Conservation (phyloP, 2,113 vertebrate genomes). For the Gila orcuttii region DNA sequence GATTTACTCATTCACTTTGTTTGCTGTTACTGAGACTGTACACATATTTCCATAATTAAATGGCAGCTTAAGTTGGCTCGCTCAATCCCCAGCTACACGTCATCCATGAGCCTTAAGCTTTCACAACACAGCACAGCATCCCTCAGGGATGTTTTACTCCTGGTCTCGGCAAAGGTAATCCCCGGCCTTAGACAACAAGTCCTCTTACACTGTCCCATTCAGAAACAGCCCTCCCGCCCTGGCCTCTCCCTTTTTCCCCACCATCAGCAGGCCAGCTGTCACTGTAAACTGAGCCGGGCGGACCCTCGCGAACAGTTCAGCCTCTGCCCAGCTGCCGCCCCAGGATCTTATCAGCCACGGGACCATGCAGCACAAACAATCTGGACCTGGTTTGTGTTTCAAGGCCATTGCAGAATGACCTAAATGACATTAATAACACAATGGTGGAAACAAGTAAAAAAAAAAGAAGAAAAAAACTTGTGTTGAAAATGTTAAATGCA, state of each 20-base stretch:
- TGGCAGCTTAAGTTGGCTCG: background rate
- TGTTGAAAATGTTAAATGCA: background rate
- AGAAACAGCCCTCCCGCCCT: slow-evolving; percentile 12
- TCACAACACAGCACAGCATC: slow-evolving; percentile 3
- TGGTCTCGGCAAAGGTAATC: slow-evolving; percentile 29
- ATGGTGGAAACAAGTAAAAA: slow-evolving; percentile 40
- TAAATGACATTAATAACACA: slow-evolving; percentile 54
- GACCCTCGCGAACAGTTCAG: slow-evolving; percentile 35
- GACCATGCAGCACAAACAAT: slow-evolving; percentile 35
- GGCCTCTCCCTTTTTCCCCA: slow-evolving; percentile 18
- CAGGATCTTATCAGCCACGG: slow-evolving; percentile 54
- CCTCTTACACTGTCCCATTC: slow-evolving; percentile 41
- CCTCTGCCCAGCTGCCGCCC: slow-evolving; percentile 41
- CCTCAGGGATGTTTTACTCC: slow-evolving; percentile 31
- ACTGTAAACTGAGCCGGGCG: slow-evolving; percentile 55
- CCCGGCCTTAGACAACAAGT: slow-evolving; percentile 44
- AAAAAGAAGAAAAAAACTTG: slow-evolving; percentile 9
- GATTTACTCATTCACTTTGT: background rate
- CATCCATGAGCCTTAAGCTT: slow-evolving; percentile 22
- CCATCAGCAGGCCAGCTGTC: slow-evolving; percentile 43
- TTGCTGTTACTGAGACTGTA: background rate
- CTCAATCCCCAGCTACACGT: background rate
- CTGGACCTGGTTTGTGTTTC: slow-evolving; percentile 56
- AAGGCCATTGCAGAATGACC: slow-evolving; percentile 51
- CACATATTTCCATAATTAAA: slow-evolving; percentile 37